A percentile compares a stretch with the other conserved stretches of the same genome.
Conservation (phyloP, 2,797 vertebrate genomes). For the Buphagus erythrorhynchus region DNA sequence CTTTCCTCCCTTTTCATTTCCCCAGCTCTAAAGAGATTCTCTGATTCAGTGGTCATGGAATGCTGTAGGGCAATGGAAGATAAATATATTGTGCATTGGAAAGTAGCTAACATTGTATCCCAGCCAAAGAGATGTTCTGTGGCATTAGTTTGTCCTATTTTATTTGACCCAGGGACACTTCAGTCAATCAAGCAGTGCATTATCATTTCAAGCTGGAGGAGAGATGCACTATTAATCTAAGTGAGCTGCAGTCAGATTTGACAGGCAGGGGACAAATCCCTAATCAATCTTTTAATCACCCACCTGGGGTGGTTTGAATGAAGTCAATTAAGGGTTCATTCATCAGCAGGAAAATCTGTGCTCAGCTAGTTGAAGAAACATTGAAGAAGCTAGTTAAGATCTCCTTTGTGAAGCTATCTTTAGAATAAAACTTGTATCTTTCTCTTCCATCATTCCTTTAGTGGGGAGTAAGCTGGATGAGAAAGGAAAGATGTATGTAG, state of each 20-base stretch:
- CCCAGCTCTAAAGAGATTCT: background rate
- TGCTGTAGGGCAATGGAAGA: background rate
- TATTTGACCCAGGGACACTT: conserved; percentile 16
- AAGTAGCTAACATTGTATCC: background rate
- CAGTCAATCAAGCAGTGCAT: conserved; percentile 27
- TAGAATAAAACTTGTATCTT: background rate
- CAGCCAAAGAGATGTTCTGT: background rate
- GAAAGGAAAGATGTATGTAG: background rate
- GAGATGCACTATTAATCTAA: conserved; percentile 1
- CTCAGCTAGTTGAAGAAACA: background rate
- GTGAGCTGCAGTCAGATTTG: conserved; percentile 28
- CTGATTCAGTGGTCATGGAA: background rate
- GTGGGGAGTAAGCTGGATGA: background rate
- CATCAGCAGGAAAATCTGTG: conserved; percentile 29
- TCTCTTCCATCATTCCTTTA: background rate
- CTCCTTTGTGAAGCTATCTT: background rate
- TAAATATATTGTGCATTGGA: background rate
- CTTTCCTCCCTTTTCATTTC: background rate
- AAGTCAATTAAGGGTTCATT: conserved; percentile 52
- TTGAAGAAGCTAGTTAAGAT: background rate
- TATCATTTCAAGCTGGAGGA: conserved; percentile 30
- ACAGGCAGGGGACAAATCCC: conserved; percentile 38
- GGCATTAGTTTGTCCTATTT: background rate
- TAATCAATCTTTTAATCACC: conserved; percentile 68
- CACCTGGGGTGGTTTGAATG: conserved; percentile 59